These are phyloP conservation scores for Syrmaticus mikado DNA, from an alignment of 2,113 vertebrate genomes.

Conservation along the genomic window DNA sequence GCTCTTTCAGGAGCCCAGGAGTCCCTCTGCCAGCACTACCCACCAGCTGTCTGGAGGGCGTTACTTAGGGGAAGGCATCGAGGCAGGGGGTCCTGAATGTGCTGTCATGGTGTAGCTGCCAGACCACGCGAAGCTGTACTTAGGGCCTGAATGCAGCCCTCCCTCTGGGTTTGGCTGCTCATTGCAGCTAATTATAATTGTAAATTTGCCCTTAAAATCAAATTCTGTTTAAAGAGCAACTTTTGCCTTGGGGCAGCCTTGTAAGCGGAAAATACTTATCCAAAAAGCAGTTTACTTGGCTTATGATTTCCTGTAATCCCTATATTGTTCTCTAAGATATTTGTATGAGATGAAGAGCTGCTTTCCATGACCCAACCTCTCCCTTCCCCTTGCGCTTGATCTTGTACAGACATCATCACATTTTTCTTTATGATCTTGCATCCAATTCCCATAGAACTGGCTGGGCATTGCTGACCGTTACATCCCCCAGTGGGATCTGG, in stretches of 20 bases:
- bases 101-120: background rate
- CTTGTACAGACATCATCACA: background rate
- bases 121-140: constrained; percentile 11
- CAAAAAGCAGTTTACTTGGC: constrained; percentile 71
- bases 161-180: constrained; percentile 67
- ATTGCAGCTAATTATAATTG: constrained; percentile 74
- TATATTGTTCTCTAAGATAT: constrained; percentile 58
- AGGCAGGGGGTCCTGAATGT: background rate
- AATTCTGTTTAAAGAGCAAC: constrained; percentile 75
- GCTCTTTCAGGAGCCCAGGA: background rate
- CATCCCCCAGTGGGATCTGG: background rate
- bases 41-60: background rate
- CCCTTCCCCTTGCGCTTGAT: background rate
- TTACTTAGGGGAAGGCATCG: rapidly evolving
- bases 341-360: background rate
- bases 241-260: constrained; percentile 74
- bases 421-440: background rate
- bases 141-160: constrained; percentile 24
- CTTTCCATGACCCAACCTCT: background rate
- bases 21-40: background rate
- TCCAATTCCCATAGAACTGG: background rate
- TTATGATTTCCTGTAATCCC: constrained; percentile 67
- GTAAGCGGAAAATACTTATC: constrained; percentile 69
- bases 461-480: background rate
- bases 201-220: constrained; percentile 76